Evolutionary conservation across 1,140 invertebrate species (phyloP).

Genomic region (Procambarus virginalis): DNA sequence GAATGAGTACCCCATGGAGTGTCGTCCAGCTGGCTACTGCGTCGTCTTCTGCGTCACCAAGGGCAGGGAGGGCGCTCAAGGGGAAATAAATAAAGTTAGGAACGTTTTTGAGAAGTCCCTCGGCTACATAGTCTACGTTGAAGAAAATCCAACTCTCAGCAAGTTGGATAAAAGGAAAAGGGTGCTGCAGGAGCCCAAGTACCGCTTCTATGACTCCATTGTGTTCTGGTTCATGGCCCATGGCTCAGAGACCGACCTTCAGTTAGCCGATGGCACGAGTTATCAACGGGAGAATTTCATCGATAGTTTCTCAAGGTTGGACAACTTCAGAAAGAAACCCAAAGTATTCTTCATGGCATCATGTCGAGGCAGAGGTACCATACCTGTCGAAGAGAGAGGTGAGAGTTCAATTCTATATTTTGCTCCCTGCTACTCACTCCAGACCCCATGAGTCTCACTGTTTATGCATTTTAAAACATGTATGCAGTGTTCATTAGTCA

Average conservation of each 20-base stretch:
- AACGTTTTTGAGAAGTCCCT: constrained; percentile 16
- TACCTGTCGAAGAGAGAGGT: neutral
- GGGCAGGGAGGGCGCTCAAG: constrained; percentile 4
- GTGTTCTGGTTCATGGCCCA: constrained; percentile 39
- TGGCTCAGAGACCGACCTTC: neutral
- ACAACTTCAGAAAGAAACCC: constrained; percentile 38
- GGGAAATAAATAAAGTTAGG: constrained; percentile 22
- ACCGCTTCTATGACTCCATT: constrained; percentile 21
- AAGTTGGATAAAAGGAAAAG: neutral
- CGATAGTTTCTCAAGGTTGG: neutral
- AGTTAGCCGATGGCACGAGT: constrained; percentile 3
- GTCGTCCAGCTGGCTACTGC: constrained; percentile 18
- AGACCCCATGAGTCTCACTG: too few relatives aligned
- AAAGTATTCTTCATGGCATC: constrained; percentile 35
- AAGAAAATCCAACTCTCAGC: neutral
- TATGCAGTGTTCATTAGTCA: too few relatives aligned
- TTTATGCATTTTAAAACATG: too few relatives aligned
- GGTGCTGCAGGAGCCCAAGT: constrained; percentile 7
- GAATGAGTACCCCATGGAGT: neutral
- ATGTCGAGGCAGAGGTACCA: neutral
- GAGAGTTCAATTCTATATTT: neutral
- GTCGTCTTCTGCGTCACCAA: constrained; percentile 37
- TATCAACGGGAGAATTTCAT: neutral
- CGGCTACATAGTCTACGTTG: constrained; percentile 22
- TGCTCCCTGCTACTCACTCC: too few relatives aligned